Conservation (phyloP, 2,797 vertebrate genomes). For the Gallinago nigripennis region DNA sequence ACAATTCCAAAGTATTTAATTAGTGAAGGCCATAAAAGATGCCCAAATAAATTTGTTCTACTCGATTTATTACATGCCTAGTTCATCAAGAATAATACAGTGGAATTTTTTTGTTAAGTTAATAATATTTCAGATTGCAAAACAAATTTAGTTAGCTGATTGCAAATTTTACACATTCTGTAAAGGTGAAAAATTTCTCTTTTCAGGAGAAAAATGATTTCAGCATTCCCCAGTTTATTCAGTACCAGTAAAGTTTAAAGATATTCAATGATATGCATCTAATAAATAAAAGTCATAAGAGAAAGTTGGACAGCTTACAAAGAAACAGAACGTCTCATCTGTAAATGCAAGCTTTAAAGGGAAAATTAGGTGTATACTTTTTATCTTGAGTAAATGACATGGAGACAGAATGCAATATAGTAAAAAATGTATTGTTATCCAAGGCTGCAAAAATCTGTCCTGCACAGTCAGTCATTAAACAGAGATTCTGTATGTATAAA, state of each 20-base stretch:
- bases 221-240: background rate
- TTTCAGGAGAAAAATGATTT: background rate
- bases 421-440: constrained; percentile 38
- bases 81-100: background rate
- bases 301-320: background rate
- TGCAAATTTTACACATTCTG: background rate
- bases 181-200: background rate
- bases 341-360: background rate
- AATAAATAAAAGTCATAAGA: constrained; percentile 17
- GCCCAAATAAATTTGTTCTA: background rate
- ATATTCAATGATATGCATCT: background rate
- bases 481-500: constrained; percentile 8
- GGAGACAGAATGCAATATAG: background rate
- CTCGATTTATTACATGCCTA: background rate
- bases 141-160: background rate
- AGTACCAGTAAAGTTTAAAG: background rate
- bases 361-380: constrained; percentile 18
- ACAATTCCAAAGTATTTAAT: background rate
- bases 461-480: constrained; percentile 37
- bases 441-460: constrained; percentile 28
- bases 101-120: background rate
- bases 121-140: background rate
- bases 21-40: background rate
- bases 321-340: background rate
- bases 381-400: background rate